Evolutionary conservation across 2,113 vertebrate genomes (phyloP).

Genomic region (Anguilla japonica): DNA sequence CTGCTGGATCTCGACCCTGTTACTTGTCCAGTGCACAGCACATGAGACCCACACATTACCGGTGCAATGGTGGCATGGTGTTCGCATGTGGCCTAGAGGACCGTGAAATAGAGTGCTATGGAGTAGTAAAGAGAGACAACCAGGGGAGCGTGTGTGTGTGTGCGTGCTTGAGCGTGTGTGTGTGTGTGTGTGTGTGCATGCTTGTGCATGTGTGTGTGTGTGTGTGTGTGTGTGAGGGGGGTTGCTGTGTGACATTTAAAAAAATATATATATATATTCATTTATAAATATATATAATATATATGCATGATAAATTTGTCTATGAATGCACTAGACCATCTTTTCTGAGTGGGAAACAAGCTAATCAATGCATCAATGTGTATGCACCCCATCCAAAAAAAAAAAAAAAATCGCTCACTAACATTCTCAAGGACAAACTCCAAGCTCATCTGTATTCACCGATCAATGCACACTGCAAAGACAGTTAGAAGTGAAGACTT

Average conservation of each 20-base stretch:
- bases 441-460: not conserved
- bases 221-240: not conserved
- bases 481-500: not conserved
- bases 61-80: not conserved
- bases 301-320: not conserved
- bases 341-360: not conserved
- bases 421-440: not conserved
- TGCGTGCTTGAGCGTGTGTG: too few species aligned
- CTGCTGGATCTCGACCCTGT: constrained; percentile 40
- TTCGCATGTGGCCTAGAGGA: not conserved
- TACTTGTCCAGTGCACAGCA: not conserved
- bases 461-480: not conserved
- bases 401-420: not conserved
- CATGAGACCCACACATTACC: not conserved
- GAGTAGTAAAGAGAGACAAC: not conserved
- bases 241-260: not conserved
- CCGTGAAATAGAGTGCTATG: not conserved
- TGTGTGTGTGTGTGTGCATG: not conserved
- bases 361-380: not conserved
- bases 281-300: not conserved
- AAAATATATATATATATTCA: not conserved
- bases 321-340: not conserved
- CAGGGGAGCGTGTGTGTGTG: not conserved
- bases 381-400: not conserved
- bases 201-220: not conserved